phyloP scores from a whole-genome alignment of 2,113 vertebrate species.

The Nannobrachium achirus region DNA sequence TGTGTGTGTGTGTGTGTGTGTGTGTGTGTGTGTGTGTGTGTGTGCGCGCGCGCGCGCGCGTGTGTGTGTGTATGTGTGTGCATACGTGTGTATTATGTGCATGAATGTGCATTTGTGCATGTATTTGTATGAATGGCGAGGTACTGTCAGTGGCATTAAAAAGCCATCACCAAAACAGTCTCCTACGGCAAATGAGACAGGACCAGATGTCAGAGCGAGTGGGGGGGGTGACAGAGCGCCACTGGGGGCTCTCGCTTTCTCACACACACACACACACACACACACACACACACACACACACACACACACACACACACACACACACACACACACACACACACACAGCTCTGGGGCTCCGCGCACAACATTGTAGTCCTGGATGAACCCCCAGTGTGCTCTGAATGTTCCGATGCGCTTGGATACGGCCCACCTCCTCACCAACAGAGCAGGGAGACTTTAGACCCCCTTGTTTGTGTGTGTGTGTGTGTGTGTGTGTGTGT shows the following conservation, averaged over 20 bases:
- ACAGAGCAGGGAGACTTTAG: conserved; percentile 39
- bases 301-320: conserved; percentile 5
- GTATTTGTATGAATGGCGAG: conserved; percentile 8
- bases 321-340: conserved; percentile 20
- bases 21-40: not conserved
- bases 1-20: conserved; percentile 6
- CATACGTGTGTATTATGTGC: not conserved
- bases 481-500: no score
- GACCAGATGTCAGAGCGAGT: conserved; percentile 81
- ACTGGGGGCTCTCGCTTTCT: conserved; percentile 59
- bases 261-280: conserved; percentile 1
- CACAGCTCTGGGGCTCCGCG: conserved; percentile 31
- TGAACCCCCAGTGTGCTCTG: conserved; percentile 49
- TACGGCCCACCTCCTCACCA: conserved; percentile 46
- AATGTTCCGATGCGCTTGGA: conserved; percentile 33
- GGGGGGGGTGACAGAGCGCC: conserved; percentile 67
- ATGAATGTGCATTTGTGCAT: conserved; percentile 4
- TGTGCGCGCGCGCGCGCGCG: no score
- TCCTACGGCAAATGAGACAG: conserved; percentile 76
- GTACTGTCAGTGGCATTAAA: conserved; percentile 73
- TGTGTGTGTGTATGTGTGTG: not conserved
- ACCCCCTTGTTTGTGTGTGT: not conserved
- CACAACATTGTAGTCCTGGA: conserved; percentile 49
- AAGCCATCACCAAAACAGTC: conserved; percentile 75
- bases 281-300: not conserved